Conservation (phyloP, 1,140 invertebrate genomes). For the Scylla paramamosain region DNA sequence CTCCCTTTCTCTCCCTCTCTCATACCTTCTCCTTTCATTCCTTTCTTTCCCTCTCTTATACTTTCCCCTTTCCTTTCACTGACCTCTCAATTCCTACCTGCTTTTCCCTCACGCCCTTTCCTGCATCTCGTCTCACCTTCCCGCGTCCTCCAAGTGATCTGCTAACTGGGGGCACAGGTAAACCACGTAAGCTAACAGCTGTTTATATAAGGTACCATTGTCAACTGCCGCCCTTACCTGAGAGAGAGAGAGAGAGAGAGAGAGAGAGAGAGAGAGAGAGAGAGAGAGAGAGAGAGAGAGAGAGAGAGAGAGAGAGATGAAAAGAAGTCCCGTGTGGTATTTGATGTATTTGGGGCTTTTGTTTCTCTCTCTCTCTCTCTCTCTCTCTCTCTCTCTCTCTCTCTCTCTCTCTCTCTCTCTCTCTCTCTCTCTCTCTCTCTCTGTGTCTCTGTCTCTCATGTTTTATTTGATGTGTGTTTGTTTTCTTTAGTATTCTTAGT, state of each 20-base stretch:
- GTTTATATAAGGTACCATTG: not conserved
- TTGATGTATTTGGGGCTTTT: no score
- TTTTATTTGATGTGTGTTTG: no score
- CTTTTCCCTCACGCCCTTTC: not conserved
- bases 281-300: no score
- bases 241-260: not conserved
- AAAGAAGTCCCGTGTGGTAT: no score
- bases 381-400: no score
- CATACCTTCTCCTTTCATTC: not conserved
- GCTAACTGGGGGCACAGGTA: not conserved
- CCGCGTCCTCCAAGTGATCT: not conserved
- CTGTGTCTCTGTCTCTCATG: not conserved
- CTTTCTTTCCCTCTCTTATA: not conserved
- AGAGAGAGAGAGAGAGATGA: no score
- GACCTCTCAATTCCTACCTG: not conserved
- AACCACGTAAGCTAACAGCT: no score
- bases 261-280: no score
- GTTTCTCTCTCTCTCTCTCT: no score
- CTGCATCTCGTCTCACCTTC: not conserved
- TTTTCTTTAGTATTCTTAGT: not conserved
- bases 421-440: no score
- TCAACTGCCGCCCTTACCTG: no score
- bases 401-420: no score
- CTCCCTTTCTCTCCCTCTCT: not conserved
- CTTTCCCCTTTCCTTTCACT: not conserved